Conservation (phyloP, 2,888 invertebrate species). For the Pollenia angustigena region DNA sequence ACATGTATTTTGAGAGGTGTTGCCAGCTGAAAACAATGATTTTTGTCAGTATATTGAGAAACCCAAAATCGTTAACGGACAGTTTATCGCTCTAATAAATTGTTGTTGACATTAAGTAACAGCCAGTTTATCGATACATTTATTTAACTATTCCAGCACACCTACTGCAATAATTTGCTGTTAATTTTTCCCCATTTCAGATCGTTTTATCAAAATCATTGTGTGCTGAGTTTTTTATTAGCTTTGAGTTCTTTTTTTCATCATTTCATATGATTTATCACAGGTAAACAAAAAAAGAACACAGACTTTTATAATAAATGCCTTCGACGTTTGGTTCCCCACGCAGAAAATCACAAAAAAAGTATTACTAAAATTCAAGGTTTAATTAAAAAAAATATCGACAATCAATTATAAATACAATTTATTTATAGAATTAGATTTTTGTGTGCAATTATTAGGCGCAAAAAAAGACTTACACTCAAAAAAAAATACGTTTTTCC, state of each 20-base stretch:
- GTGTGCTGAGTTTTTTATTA: background rate
- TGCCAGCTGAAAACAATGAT: too few relatives aligned
- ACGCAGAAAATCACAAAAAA: background rate
- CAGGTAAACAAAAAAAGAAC: background rate
- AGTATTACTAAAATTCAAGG: background rate
- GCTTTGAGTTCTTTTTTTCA: background rate
- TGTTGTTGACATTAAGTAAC: too few relatives aligned
- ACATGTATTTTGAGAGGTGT: too few relatives aligned
- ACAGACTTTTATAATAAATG: constrained; percentile 12
- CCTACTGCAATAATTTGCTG: background rate
- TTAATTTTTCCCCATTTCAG: background rate
- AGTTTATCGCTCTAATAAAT: too few relatives aligned
- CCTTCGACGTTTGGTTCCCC: background rate
- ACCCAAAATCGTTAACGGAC: too few relatives aligned
- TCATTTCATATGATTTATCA: constrained; percentile 20
- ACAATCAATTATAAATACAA: constrained; percentile 21
- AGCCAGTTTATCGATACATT: too few relatives aligned
- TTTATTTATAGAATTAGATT: constrained; percentile 2
- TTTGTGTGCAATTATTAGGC: too few relatives aligned
- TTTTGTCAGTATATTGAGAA: too few relatives aligned
- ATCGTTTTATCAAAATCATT: constrained; percentile 19
- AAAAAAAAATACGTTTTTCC: too few relatives aligned
- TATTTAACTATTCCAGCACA: too few relatives aligned
- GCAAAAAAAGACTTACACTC: too few relatives aligned
- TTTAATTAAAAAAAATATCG: constrained; percentile 15